Percentiles rank a stretch among this genome's conserved stretches.
Evolutionary conservation across 1,140 invertebrate species (phyloP).

Genomic region (Drosophila paulistorum): DNA sequence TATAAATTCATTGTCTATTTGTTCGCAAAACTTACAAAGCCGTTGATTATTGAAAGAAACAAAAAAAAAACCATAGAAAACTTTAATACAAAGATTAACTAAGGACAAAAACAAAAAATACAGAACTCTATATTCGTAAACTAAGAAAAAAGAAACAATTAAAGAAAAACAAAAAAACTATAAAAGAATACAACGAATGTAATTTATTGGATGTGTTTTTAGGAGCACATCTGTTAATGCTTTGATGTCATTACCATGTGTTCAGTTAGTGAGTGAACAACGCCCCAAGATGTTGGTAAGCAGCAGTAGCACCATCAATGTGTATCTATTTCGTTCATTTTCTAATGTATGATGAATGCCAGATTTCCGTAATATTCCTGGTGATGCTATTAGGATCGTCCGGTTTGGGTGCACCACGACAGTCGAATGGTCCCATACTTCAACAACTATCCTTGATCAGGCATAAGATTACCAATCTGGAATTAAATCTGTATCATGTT

Average conservation of each 20-base stretch:
- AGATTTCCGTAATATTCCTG: constrained; percentile 42
- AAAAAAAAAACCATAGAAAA: constrained; percentile 35
- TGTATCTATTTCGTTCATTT: neutral
- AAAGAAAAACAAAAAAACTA: constrained; percentile 30
- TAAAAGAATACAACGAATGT: constrained; percentile 29
- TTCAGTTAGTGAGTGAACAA: constrained; percentile 23
- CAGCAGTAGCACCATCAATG: too few relatives aligned
- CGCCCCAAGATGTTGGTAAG: constrained; percentile 41
- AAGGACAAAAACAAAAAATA: constrained; percentile 61
- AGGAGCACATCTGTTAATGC: constrained; percentile 23
- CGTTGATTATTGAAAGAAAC: constrained; percentile 64
- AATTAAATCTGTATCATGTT: constrained; percentile 59
- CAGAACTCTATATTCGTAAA: constrained; percentile 72
- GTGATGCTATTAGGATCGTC: constrained; percentile 26
- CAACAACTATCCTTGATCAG: constrained; percentile 58
- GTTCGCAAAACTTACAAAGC: constrained; percentile 49
- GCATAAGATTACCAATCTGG: constrained; percentile 48
- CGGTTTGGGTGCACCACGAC: constrained; percentile 52
- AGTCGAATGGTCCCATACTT: constrained; percentile 61
- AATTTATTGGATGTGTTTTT: neutral
- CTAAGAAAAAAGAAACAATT: constrained; percentile 31
- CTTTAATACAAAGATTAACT: constrained; percentile 63
- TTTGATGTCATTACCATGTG: neutral
- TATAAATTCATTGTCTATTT: constrained; percentile 39
- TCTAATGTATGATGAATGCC: neutral